Conservation (phyloP, 2,888 invertebrate genomes). For the Platycheirus rosarum region DNA sequence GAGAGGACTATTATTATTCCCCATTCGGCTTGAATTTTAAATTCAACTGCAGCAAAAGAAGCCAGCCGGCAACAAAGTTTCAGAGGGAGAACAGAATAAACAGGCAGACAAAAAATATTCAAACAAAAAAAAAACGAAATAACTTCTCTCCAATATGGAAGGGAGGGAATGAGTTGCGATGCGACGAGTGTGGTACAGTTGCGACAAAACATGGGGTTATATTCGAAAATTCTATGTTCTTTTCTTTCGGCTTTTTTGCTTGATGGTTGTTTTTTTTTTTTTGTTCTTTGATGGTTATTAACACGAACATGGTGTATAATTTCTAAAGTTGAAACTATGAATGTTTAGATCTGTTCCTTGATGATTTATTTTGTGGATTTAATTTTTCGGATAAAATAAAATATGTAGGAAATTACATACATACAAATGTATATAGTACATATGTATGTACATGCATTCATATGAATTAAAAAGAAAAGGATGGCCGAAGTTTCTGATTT, state of each 20-base stretch:
- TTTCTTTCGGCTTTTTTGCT: constrained; percentile 16
- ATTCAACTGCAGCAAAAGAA: constrained; percentile 23
- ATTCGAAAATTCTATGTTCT: constrained; percentile 74
- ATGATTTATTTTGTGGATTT: no score
- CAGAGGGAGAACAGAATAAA: constrained; percentile 46
- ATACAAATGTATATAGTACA: no score
- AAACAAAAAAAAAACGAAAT: constrained; percentile 22
- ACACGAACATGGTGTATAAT: no score
- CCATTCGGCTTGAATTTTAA: constrained; percentile 40
- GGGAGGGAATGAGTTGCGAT: constrained; percentile 70
- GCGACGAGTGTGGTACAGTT: constrained; percentile 74
- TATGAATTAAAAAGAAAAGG: no score
- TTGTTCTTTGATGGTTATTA: no score
- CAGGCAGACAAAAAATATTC: constrained; percentile 40
- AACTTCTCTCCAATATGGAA: constrained; percentile 52
- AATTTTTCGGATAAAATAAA: no score
- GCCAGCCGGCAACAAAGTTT: constrained; percentile 17
- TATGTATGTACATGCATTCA: no score
- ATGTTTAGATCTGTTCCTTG: no score
- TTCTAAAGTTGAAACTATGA: no score
- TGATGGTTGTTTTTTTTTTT: no score
- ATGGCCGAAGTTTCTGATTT: no score
- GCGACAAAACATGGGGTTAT: constrained; percentile 75
- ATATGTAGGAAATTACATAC: no score
- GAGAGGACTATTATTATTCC: constrained; percentile 56